These are phyloP conservation scores for Oligia strigilis DNA, from an alignment of 2,888 invertebrate species.

Conservation along the genomic window DNA sequence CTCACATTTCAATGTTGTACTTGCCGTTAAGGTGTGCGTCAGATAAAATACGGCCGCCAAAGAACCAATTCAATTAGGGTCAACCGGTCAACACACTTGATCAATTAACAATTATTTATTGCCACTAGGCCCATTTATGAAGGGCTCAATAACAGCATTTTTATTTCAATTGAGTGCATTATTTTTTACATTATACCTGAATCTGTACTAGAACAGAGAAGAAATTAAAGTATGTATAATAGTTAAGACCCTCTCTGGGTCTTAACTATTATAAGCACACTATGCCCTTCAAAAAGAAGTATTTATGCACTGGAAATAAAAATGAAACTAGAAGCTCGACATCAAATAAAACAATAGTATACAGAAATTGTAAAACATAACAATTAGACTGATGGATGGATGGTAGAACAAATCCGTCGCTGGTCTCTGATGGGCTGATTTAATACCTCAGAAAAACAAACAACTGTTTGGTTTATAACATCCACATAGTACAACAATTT, in stretches of 20 bases:
- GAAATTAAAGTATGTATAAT: background rate
- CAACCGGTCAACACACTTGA: background rate
- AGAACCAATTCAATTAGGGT: slow-evolving; percentile 8
- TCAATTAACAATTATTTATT: slow-evolving; percentile 19
- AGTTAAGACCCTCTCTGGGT: too few relatives aligned
- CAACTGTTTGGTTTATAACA: background rate
- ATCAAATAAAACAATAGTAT: background rate
- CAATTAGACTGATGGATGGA: background rate
- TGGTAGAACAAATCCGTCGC: background rate
- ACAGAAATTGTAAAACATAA: background rate
- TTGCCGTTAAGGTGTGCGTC: background rate
- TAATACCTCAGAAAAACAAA: background rate
- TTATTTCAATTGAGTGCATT: background rate
- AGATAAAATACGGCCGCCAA: background rate
- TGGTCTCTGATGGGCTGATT: background rate
- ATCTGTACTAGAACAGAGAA: background rate
- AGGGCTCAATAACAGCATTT: background rate
- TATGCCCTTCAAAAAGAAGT: background rate
- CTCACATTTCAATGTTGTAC: slow-evolving; percentile 3
- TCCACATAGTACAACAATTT: background rate
- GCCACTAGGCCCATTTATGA: background rate
- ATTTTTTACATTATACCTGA: background rate
- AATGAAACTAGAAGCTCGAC: background rate
- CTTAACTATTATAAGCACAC: background rate
- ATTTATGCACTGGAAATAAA: background rate